These are phyloP conservation scores for Pyrrhia umbra DNA, from an alignment of 2,888 invertebrate species.

Conservation along the genomic window DNA sequence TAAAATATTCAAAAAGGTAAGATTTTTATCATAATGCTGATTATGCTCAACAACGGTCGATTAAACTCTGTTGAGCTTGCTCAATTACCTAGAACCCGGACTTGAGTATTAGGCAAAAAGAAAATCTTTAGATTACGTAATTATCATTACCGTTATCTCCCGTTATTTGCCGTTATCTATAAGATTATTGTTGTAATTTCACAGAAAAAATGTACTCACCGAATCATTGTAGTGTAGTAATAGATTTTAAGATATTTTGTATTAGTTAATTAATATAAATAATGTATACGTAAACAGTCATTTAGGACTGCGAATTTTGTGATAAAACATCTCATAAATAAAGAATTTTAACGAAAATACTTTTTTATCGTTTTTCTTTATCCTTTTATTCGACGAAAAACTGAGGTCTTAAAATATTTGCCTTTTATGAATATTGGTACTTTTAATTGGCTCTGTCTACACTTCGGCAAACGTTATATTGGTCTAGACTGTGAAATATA, in stretches of 20 bases:
- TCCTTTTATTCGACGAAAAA: too few relatives aligned
- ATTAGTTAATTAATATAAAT: conserved; percentile 44
- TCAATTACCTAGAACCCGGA: conserved; percentile 11
- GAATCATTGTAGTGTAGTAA: conserved; percentile 21
- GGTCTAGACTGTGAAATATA: too few relatives aligned
- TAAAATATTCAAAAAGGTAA: neutral
- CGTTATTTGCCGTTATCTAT: neutral
- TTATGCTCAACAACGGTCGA: neutral
- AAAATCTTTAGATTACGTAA: neutral
- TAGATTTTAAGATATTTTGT: conserved; percentile 44
- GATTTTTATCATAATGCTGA: conserved; percentile 4
- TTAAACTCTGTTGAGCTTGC: conserved; percentile 1
- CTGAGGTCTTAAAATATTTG: too few relatives aligned
- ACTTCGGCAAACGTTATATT: too few relatives aligned
- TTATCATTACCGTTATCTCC: neutral
- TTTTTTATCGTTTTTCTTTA: too few relatives aligned
- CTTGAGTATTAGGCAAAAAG: neutral
- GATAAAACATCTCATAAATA: conserved; percentile 69
- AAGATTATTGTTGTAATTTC: neutral
- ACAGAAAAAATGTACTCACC: neutral
- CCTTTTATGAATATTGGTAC: too few relatives aligned
- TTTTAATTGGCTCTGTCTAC: too few relatives aligned
- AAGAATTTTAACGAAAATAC: conserved; percentile 56
- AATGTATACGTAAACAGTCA: conserved; percentile 66
- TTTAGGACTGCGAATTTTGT: conserved; percentile 71